phyloP scores from a whole-genome alignment of 2,797 vertebrate genomes.

The Enteromius afrohamiltoni region DNA sequence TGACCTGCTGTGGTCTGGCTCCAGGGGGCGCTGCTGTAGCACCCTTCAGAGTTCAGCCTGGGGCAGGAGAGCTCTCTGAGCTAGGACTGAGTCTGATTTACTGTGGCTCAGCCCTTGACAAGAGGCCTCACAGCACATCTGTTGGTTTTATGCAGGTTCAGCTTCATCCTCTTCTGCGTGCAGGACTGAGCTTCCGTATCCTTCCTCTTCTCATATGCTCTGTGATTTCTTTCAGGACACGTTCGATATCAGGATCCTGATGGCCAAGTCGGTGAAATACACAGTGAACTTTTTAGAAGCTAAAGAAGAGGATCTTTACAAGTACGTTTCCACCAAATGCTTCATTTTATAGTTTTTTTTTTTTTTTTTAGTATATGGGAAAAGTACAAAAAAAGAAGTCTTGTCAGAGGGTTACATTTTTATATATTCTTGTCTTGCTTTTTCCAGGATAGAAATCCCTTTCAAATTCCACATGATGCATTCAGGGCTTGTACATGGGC shows the following conservation, averaged over 20 bases:
- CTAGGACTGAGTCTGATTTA: slow-evolving; percentile 32
- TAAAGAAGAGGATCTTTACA: slow-evolving; percentile 96
- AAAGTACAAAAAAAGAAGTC: not conserved
- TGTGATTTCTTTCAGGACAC: slow-evolving; percentile 82
- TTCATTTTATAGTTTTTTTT: not conserved
- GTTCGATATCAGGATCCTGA: slow-evolving; percentile 94
- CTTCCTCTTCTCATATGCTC: not conserved
- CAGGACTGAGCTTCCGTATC: not conserved
- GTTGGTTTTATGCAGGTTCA: not conserved
- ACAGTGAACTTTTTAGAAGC: slow-evolving; percentile 97
- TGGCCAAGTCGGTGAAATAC: slow-evolving; percentile 97
- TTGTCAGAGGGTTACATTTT: not conserved
- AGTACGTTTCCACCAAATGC: slow-evolving; percentile 68
- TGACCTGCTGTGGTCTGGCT: slow-evolving; percentile 21
- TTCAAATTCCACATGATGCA: slow-evolving; percentile 99
- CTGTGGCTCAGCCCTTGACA: slow-evolving; percentile 45
- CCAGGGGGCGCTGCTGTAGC: slow-evolving; percentile 6
- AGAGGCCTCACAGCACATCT: slow-evolving; percentile 40
- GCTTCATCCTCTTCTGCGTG: not conserved
- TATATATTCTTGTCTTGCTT: not conserved
- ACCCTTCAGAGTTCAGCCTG: slow-evolving; percentile 17
- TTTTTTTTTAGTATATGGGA: not conserved
- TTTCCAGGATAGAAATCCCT: slow-evolving; percentile 93
- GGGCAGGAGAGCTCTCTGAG: slow-evolving; percentile 37
- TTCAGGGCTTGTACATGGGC: slow-evolving; percentile 92